phyloP scores from a whole-genome alignment of 2,113 vertebrate genomes.

The Sturnus vulgaris region DNA sequence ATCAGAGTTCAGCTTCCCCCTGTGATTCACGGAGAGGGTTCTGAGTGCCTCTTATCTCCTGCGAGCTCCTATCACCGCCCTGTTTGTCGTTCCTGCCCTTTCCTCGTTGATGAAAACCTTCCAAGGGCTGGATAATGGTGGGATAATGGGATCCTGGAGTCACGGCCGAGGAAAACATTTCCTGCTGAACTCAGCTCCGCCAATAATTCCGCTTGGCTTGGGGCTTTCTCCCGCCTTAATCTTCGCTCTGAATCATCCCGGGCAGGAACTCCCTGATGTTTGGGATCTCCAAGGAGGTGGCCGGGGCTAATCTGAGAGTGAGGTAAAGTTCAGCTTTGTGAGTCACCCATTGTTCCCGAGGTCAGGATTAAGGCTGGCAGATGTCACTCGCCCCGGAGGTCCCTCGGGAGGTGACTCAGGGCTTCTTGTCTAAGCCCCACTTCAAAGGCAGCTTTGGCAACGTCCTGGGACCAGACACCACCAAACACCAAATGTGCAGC shows the following conservation, averaged over 20 bases:
- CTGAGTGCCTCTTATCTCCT: not conserved
- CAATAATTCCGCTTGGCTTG: conserved; percentile 23
- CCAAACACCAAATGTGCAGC: not conserved
- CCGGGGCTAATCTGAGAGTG: conserved; percentile 4
- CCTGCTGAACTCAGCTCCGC: conserved; percentile 13
- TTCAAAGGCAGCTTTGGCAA: not conserved
- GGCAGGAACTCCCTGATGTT: conserved; percentile 37
- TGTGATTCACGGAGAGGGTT: not conserved
- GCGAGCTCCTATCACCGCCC: not conserved
- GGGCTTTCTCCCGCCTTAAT: conserved; percentile 28
- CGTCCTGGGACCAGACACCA: not conserved
- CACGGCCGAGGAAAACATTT: not conserved
- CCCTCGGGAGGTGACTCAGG: conserved; percentile 7
- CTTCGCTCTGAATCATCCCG: conserved; percentile 23
- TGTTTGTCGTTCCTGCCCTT: not conserved
- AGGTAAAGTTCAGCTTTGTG: conserved; percentile 21
- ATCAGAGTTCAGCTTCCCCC: not conserved
- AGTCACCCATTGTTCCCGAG: conserved; percentile 37
- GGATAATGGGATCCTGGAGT: conserved; percentile 2
- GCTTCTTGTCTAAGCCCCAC: not conserved
- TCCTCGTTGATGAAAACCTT: not conserved
- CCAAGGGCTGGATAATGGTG: not conserved
- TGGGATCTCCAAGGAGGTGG: not conserved
- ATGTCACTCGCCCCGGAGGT: not conserved
- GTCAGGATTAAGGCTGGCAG: not conserved